Evolutionary conservation across 2,888 invertebrate species (phyloP).

Genomic region (Chrysopilus asiliformis): DNA sequence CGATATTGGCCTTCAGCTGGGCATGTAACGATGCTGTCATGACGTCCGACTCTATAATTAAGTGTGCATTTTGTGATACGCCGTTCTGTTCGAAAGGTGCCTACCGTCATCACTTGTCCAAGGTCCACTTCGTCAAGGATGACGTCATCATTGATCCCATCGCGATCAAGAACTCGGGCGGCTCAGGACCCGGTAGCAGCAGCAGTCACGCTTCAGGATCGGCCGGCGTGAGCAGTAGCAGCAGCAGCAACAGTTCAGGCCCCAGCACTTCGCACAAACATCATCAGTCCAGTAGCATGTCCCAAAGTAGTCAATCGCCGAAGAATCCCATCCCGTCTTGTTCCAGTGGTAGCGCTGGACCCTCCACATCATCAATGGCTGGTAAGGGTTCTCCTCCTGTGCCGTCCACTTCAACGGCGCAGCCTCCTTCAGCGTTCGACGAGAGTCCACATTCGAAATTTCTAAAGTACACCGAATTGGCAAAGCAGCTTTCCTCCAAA

Average conservation of each 20-base stretch:
- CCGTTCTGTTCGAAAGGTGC: conserved; percentile 95
- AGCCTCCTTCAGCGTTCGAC: conserved; percentile 38
- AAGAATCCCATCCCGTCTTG: conserved; percentile 8
- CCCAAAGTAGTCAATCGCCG: conserved; percentile 13
- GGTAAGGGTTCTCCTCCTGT: conserved; percentile 10
- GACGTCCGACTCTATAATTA: conserved; percentile 77
- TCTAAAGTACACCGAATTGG: conserved; percentile 95
- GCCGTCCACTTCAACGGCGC: conserved; percentile 20
- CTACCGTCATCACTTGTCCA: conserved; percentile 88
- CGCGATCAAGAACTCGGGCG: conserved; percentile 37
- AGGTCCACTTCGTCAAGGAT: conserved; percentile 91
- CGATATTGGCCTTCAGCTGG: conserved; percentile 85
- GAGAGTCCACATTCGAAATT: conserved; percentile 95
- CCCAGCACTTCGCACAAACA: not conserved
- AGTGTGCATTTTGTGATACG: conserved; percentile 89
- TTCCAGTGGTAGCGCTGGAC: not conserved
- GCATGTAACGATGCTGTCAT: conserved; percentile 87
- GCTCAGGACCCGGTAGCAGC: conserved; percentile 17
- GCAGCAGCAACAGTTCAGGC: not conserved
- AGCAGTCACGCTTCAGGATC: conserved; percentile 21
- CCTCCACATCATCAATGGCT: conserved; percentile 9
- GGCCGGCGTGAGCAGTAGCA: not conserved
- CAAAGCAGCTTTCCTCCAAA: conserved; percentile 95
- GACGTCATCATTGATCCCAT: conserved; percentile 70
- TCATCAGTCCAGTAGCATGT: conserved; percentile 1